Conservation (phyloP, 2,888 invertebrate species). For the Zele albiditarsus region DNA sequence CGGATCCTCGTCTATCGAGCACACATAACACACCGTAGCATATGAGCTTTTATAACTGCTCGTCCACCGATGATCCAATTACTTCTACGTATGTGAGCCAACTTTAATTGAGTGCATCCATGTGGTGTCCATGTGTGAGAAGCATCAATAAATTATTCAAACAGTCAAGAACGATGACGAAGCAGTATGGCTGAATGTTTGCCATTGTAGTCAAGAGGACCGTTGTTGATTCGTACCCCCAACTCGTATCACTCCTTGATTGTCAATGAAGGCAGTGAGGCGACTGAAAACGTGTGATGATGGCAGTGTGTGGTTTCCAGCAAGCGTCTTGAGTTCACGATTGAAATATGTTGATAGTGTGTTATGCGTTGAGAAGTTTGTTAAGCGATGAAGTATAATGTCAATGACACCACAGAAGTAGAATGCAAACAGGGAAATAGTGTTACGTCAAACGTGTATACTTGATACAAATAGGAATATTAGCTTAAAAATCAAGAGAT, state of each 20-base stretch:
- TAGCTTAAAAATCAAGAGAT: no score
- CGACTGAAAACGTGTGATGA: slow-evolving; percentile 9
- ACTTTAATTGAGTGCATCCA: slow-evolving; percentile 47
- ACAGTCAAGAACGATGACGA: slow-evolving; percentile 24
- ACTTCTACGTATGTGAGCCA: slow-evolving; percentile 27
- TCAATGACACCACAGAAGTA: no score
- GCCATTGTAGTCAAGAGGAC: slow-evolving; percentile 10
- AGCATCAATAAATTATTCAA: slow-evolving; percentile 40
- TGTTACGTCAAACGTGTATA: no score
- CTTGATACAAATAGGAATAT: no score
- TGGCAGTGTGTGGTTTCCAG: neutral
- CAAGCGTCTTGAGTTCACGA: neutral
- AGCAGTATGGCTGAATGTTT: slow-evolving; percentile 47
- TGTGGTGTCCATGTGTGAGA: slow-evolving; percentile 44
- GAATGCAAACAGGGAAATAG: no score
- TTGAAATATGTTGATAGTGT: neutral
- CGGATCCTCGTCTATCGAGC: no score
- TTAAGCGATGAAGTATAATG: no score
- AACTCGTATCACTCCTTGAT: slow-evolving; percentile 43
- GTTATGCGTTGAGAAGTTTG: no score
- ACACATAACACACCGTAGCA: slow-evolving; percentile 48
- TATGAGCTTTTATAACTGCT: slow-evolving; percentile 34
- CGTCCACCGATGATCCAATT: slow-evolving; percentile 50
- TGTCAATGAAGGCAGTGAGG: slow-evolving; percentile 47
- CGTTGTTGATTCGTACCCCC: slow-evolving; percentile 36